phyloP scores from a whole-genome alignment of 2,888 invertebrate genomes.

The Melanotus villosus region DNA sequence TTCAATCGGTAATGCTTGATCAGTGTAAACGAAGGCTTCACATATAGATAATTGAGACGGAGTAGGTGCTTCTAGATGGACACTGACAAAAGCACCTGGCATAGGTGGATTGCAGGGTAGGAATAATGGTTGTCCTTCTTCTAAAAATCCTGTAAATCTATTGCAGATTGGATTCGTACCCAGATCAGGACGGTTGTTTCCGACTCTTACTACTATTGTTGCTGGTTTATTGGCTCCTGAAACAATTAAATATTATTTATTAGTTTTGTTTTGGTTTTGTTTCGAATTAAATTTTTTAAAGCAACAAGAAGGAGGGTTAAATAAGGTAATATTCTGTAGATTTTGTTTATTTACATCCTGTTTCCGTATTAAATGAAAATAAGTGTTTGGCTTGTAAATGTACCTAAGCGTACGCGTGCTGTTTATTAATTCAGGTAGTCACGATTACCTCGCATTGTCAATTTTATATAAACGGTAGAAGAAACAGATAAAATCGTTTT shows the following conservation, averaged over 20 bases:
- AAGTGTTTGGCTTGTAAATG: no score
- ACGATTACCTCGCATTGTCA: no score
- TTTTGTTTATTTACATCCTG: no score
- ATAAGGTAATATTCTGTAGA: no score
- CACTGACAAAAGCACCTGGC: conserved; percentile 95
- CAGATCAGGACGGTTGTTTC: conserved; percentile 92
- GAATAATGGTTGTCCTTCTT: conserved; percentile 93
- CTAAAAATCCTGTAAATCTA: conserved; percentile 86
- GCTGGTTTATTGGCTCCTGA: conserved; percentile 84
- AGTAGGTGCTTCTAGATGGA: conserved; percentile 84
- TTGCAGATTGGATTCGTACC: conserved; percentile 95
- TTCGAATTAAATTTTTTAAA: no score
- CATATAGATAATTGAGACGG: conserved; percentile 89
- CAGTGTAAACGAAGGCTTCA: conserved; percentile 95
- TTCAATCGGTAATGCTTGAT: conserved; percentile 92
- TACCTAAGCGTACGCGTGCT: no score
- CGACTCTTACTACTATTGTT: conserved; percentile 90
- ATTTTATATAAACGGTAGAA: not conserved
- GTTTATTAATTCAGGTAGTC: no score
- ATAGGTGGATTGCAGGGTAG: conserved; percentile 95
- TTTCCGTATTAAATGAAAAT: no score
- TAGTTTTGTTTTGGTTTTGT: no score
- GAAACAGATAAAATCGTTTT: conserved; percentile 2
- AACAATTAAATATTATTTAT: conserved; percentile 44
- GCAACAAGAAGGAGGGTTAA: no score